phyloP scores from a whole-genome alignment of 1,140 invertebrate species.

The Papilio machaon region DNA sequence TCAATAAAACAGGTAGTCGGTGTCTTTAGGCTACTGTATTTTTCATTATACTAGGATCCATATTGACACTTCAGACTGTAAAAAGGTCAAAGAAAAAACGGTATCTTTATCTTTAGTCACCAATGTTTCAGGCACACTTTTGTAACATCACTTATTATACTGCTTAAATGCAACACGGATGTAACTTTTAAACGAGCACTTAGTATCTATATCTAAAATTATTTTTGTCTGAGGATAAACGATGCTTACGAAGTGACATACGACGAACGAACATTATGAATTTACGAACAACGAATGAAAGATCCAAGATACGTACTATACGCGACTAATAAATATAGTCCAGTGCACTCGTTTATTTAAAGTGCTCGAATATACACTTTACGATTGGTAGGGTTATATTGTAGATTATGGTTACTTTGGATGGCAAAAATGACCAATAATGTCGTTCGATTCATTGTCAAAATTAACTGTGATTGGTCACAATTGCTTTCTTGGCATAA shows the following conservation, averaged over 20 bases:
- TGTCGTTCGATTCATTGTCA: slow-evolving; percentile 15
- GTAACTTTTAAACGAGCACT: slow-evolving; percentile 50
- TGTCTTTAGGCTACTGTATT: slow-evolving; percentile 59
- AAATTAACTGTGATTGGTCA: slow-evolving; percentile 36
- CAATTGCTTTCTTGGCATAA: slow-evolving; percentile 36
- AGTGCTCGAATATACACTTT: slow-evolving; percentile 49
- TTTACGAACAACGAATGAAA: slow-evolving; percentile 68
- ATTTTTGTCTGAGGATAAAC: slow-evolving; percentile 50
- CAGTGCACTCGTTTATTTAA: slow-evolving; percentile 57
- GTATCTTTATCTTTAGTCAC: slow-evolving; percentile 58
- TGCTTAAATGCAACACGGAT: slow-evolving; percentile 39
- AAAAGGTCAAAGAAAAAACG: slow-evolving; percentile 73
- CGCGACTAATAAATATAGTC: slow-evolving; percentile 57
- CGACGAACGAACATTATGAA: slow-evolving; percentile 54
- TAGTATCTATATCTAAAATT: slow-evolving; percentile 50
- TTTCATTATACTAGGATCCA: slow-evolving; percentile 61
- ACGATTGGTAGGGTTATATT: slow-evolving; percentile 61
- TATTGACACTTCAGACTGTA: slow-evolving; percentile 71
- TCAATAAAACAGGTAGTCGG: slow-evolving; percentile 58
- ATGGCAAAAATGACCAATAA: slow-evolving; percentile 60
- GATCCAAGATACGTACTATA: slow-evolving; percentile 56
- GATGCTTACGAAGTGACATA: slow-evolving; percentile 69
- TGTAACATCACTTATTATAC: slow-evolving; percentile 37
- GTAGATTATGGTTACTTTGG: slow-evolving; percentile 55
- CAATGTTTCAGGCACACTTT: slow-evolving; percentile 43